A percentile compares a stretch with the other conserved stretches of the same genome.
Evolutionary conservation across 2,888 invertebrate species (phyloP).

Genomic region (Mesochorus sp.): DNA sequence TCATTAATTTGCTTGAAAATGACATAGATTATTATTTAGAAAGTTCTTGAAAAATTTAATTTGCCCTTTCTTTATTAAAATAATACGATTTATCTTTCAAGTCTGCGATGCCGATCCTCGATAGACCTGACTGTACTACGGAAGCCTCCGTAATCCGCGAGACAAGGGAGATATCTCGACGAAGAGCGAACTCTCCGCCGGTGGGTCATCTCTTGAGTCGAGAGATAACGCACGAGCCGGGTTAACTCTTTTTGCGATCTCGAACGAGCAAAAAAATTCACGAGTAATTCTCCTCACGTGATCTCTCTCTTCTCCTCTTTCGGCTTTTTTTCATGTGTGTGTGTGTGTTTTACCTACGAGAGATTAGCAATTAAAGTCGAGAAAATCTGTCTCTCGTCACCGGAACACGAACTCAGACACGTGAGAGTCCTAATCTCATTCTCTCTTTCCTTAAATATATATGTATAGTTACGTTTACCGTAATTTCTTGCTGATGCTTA

Average conservation of each 20-base stretch:
- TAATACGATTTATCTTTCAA: too few species aligned
- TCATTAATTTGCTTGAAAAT: too few species aligned
- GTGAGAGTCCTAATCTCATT: slow-evolving; percentile 30
- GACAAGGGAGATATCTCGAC: slow-evolving; percentile 8
- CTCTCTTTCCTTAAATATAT: too few species aligned
- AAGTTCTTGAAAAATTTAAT: too few species aligned
- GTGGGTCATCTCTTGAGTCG: slow-evolving; percentile 29
- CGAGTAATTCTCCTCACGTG: slow-evolving; percentile 17
- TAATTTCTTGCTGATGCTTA: slow-evolving; percentile 55
- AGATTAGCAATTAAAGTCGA: slow-evolving; percentile 66
- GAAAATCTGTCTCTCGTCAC: slow-evolving; percentile 59
- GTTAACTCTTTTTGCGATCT: slow-evolving; percentile 51
- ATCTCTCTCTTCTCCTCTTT: neutral
- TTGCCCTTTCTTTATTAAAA: too few species aligned
- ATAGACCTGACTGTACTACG: neutral
- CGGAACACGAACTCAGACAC: neutral
- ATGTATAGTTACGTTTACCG: slow-evolving; percentile 61
- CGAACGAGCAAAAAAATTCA: slow-evolving; percentile 9
- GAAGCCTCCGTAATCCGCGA: slow-evolving; percentile 8
- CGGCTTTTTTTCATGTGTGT: neutral
- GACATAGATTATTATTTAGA: too few species aligned
- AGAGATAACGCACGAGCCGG: slow-evolving; percentile 32
- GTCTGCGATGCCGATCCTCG: slow-evolving; percentile 12
- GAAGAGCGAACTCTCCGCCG: slow-evolving; percentile 4
- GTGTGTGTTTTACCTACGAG: neutral